phyloP scores from a whole-genome alignment of 2,888 invertebrate genomes.

The Heteromyza rotundicornis region DNA sequence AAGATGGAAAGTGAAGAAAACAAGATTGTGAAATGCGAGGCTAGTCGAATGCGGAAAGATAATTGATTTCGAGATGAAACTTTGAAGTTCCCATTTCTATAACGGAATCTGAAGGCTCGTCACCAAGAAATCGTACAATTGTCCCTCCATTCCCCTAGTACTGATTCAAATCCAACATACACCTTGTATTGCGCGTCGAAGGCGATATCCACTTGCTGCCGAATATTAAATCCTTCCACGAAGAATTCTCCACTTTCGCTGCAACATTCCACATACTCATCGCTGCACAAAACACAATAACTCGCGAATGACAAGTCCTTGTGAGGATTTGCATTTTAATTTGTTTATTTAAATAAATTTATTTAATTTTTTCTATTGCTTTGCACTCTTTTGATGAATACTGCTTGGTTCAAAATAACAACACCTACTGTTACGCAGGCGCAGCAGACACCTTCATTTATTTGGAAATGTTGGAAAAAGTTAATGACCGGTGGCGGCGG shows the following conservation, averaged over 20 bases:
- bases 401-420: slow-evolving; percentile 31
- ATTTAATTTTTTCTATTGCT: no score
- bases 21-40: no score
- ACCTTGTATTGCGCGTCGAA: slow-evolving; percentile 45
- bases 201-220: slow-evolving; percentile 50
- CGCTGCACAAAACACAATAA: background rate
- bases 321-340: background rate
- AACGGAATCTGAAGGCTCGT: no score
- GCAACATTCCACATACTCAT: slow-evolving; percentile 24
- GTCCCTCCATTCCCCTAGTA: no score
- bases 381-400: no score
- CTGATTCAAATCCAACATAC: no score
- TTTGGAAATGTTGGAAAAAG: slow-evolving; percentile 37
- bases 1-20: slow-evolving; percentile 29
- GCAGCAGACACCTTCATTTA: slow-evolving; percentile 43
- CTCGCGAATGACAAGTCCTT: background rate
- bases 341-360: background rate
- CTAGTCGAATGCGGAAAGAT: no score
- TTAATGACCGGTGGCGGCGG: slow-evolving; percentile 49
- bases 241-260: slow-evolving; percentile 34
- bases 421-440: slow-evolving; percentile 40
- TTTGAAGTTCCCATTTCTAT: no score
- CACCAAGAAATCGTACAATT: no score
- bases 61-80: no score
- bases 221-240: slow-evolving; percentile 58